Conservation (phyloP, 2,888 invertebrate genomes). For the Drosophila subsilvestris region DNA sequence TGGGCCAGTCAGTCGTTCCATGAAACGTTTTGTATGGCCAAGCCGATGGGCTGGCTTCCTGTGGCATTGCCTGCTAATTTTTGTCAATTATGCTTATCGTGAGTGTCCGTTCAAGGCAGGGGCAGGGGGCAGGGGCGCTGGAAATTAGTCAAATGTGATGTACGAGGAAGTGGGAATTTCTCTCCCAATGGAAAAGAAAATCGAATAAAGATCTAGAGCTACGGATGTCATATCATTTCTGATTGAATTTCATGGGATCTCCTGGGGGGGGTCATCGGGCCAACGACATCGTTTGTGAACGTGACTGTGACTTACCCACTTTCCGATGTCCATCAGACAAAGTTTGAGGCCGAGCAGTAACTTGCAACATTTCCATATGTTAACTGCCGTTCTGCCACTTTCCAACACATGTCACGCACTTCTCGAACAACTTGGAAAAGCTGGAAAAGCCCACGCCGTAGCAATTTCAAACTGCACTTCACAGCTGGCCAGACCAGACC, state of each 20-base stretch:
- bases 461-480: constrained; percentile 40
- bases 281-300: constrained; percentile 28
- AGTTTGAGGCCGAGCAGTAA: constrained; percentile 25
- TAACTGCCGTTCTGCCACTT: constrained; percentile 49
- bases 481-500: constrained; percentile 30
- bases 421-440: constrained; percentile 43
- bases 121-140: background rate
- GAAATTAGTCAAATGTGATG: constrained; percentile 30
- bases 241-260: constrained; percentile 27
- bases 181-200: background rate
- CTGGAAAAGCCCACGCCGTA: constrained; percentile 56
- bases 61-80: constrained; percentile 51
- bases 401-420: constrained; percentile 74
- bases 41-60: constrained; percentile 22
- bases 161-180: background rate
- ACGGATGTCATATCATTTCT: background rate
- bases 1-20: constrained; percentile 16
- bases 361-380: constrained; percentile 46
- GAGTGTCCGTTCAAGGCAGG: background rate
- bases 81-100: constrained; percentile 34
- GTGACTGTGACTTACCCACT: constrained; percentile 47
- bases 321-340: constrained; percentile 33
- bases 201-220: background rate
- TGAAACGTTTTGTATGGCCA: constrained; percentile 31
- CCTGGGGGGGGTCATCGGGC: background rate